Percentiles rank a stretch among this genome's conserved stretches.
phyloP scores from a whole-genome alignment of 1,140 invertebrate genomes.

The Macrotrachela quadricornifera region DNA sequence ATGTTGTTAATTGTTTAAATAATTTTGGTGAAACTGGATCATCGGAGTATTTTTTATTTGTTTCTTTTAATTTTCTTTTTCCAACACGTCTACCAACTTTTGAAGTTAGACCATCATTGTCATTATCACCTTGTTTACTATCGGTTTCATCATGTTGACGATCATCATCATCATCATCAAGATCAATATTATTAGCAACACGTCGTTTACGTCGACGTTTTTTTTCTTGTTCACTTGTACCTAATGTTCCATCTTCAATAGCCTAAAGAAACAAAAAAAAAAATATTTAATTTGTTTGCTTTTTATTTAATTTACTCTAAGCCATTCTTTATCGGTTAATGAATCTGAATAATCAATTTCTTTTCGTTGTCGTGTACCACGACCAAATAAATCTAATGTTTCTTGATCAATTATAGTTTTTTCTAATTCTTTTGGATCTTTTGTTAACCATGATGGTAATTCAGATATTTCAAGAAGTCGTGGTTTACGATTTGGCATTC shows the following conservation, averaged over 20 bases:
- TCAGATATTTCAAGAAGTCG: conserved; percentile 77
- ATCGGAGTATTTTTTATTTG: no score
- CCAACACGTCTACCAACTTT: no score
- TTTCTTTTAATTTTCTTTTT: no score
- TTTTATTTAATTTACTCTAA: no score
- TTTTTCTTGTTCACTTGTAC: conserved; percentile 41
- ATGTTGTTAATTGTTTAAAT: no score
- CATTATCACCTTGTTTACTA: no score
- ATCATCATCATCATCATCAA: background rate
- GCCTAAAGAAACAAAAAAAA: conserved; percentile 61
- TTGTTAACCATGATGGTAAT: conserved; percentile 76
- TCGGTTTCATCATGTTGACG: background rate
- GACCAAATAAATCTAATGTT: conserved; percentile 10
- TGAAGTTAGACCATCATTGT: no score
- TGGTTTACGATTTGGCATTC: conserved; percentile 49
- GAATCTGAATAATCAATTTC: conserved; percentile 93
- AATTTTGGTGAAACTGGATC: no score
- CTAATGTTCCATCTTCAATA: conserved; percentile 40
- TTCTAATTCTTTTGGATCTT: conserved; percentile 71
- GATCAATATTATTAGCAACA: background rate
- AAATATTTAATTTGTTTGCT: no score
- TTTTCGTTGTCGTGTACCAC: conserved; percentile 76
- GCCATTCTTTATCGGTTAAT: conserved; percentile 54
- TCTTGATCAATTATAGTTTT: conserved; percentile 11
- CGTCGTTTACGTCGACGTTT: conserved; percentile 26